phyloP scores from a whole-genome alignment of 2,113 vertebrate species.

The Buteo buteo region DNA sequence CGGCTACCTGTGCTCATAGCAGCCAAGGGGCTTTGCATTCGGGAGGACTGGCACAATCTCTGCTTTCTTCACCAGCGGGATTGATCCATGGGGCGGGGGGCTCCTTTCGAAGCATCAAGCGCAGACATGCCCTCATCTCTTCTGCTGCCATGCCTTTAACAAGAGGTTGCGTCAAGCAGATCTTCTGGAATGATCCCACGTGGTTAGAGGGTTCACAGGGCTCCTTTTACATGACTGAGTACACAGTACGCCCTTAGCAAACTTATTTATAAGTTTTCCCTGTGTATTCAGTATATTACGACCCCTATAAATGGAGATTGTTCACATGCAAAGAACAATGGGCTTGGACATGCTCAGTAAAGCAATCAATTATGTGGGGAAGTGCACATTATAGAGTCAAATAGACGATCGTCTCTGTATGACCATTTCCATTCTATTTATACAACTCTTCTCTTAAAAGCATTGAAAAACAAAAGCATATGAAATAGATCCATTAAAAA shows the following conservation, averaged over 20 bases:
- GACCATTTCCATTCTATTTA: not conserved
- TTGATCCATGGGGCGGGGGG: not conserved
- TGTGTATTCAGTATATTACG: not conserved
- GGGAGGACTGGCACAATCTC: not conserved
- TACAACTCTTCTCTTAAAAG: not conserved
- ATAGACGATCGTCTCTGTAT: not conserved
- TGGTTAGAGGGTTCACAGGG: not conserved
- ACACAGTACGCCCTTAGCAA: slow-evolving; percentile 35
- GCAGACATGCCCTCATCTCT: not conserved
- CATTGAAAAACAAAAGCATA: not conserved
- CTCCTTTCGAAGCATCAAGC: not conserved
- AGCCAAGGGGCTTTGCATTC: not conserved
- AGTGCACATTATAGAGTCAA: not conserved
- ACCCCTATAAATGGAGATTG: not conserved
- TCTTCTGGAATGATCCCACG: not conserved
- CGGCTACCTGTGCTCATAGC: accelerated
- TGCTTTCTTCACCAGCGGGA: not conserved
- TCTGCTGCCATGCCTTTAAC: not conserved
- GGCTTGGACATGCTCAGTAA: not conserved
- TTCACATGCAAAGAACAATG: not conserved
- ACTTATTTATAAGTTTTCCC: not conserved
- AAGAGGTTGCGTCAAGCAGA: not conserved
- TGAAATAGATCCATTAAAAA: not conserved
- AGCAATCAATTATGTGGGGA: not conserved
- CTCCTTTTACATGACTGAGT: not conserved